Conservation (phyloP, 2,797 vertebrate species). For the Podarcis siculus region DNA sequence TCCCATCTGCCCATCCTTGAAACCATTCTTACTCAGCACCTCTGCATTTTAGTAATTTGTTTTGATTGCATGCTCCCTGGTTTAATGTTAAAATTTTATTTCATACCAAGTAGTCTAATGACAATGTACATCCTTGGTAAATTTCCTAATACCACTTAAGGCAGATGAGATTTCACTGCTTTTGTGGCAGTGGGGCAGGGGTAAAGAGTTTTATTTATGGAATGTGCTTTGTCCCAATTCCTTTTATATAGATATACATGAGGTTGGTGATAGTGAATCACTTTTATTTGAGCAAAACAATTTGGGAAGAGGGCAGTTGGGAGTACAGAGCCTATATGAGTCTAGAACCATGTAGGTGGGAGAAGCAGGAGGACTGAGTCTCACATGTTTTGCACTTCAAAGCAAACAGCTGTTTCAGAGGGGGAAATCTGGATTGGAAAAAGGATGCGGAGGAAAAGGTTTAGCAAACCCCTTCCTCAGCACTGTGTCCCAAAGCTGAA, state of each 20-base stretch:
- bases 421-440: background rate
- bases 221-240: background rate
- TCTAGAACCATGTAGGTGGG: background rate
- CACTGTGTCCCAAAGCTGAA: background rate
- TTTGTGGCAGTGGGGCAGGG: background rate
- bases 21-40: constrained; percentile 4
- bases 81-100: constrained; percentile 29
- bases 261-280: background rate
- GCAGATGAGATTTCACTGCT: background rate
- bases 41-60: constrained; percentile 9
- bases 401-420: background rate
- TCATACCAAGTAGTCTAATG: background rate
- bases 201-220: background rate
- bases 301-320: background rate
- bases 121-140: background rate
- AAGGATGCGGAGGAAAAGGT: background rate
- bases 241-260: background rate
- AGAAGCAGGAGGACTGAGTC: background rate
- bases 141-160: background rate
- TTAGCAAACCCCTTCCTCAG: background rate
- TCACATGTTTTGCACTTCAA: background rate
- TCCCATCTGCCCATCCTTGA: constrained; percentile 6
- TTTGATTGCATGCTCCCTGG: constrained; percentile 19
- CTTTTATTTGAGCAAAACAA: background rate
- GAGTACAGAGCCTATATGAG: background rate